Evolutionary conservation across 2,888 invertebrate genomes (phyloP), one percentile per base, ranked within the genome.

Genomic region (Mimas tiliae): DNA sequence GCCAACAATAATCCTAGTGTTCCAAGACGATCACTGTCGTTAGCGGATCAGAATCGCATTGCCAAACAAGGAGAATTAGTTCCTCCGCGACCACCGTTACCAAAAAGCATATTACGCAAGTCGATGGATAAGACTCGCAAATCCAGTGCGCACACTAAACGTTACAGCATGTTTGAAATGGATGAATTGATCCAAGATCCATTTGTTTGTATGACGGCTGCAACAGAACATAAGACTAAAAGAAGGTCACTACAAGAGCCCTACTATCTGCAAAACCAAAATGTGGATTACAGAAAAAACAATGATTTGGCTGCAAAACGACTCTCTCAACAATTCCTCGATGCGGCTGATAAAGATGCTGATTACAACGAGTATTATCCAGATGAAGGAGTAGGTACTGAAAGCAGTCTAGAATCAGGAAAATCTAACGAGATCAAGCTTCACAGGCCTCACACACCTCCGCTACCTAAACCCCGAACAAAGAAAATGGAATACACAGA

Each of bases 161-260:
- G 97, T 53, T 97, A 96, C 82, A 97, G 97, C 79, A 96, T 97
- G 96, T 96, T 96, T 79, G 97, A 97, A 86, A 95, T 96, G 93
- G 95, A 95, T 69, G 94, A 94, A 67, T 91, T 95, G 55, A 79
- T 91, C 63, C 91, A 92, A 84, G 95, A 95, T 76, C 89, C 90
- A 9, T 71, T 90, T 34, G 85, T 86, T 21, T 93, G 92, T 63
- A 89, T 88, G 85, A 90, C 83, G 81, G 92, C 80, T 82, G 91
- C 87, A 75, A 94, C 81, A 62, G 94, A 91, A 83, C 92, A 83
- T 78, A 95, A 87, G 86, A 93, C 90, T 53, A 97, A 97, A 81
- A 91, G 97, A 63, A 94, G 96, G 85, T 96, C 97, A n/a, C 86
- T 97, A 63, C 96, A 96, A 82, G 97, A 97, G 79, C 96, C 96